These are phyloP conservation scores for Glossosoma conforme DNA, from an alignment of 1,140 invertebrate genomes.

Conservation along the genomic window DNA sequence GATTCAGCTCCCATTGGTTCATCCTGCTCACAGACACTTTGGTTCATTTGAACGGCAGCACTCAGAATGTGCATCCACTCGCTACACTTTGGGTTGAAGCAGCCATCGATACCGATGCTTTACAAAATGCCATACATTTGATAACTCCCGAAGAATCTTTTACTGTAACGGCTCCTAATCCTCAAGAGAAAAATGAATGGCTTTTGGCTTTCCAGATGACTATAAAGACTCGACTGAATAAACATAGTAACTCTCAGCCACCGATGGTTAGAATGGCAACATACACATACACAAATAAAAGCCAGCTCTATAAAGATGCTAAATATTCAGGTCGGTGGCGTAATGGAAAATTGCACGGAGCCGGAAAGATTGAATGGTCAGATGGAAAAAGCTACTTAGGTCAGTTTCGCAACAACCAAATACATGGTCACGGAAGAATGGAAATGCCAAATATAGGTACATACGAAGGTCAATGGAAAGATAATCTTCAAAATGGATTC, in stretches of 20 bases:
- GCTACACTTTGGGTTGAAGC: conserved; percentile 75
- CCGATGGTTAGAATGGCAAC: conserved; percentile 64
- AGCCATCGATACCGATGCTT: conserved; percentile 44
- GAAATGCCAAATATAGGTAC: conserved; percentile 56
- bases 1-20: conserved; percentile 70
- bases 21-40: conserved; percentile 71
- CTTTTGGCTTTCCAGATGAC: conserved; percentile 61
- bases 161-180: conserved; percentile 57
- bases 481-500: conserved; percentile 76
- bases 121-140: conserved; percentile 61
- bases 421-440: conserved; percentile 70
- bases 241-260: conserved; percentile 52
- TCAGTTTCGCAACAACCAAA: conserved; percentile 68
- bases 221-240: conserved; percentile 57
- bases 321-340: conserved; percentile 73
- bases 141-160: conserved; percentile 75
- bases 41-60: conserved; percentile 63
- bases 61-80: conserved; percentile 59
- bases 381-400: conserved; percentile 76
- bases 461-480: conserved; percentile 82
- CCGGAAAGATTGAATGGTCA: conserved; percentile 73
- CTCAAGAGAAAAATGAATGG: conserved; percentile 76
- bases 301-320: conserved; percentile 67
- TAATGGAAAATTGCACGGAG: conserved; percentile 75
- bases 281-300: conserved; percentile 67